A percentile compares a stretch with the other conserved stretches of the same genome.
phyloP scores from a whole-genome alignment of 2,888 invertebrate species.

The Eupithecia vulgata region DNA sequence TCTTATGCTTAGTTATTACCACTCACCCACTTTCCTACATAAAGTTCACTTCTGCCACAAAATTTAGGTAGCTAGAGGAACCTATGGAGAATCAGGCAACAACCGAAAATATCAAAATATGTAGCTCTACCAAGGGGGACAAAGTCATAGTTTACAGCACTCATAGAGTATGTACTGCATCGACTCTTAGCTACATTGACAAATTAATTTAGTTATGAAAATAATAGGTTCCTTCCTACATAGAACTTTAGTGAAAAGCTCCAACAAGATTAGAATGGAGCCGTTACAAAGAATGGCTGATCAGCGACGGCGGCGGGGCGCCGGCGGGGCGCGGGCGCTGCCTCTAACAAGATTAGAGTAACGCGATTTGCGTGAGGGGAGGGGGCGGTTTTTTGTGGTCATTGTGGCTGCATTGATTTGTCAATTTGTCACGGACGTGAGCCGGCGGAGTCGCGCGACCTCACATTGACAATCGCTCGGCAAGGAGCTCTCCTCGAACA shows the following conservation, averaged over 20 bases:
- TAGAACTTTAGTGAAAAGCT: constrained; percentile 9
- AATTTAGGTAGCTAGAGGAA: neutral
- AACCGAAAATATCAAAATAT: too few relatives aligned
- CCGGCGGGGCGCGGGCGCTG: constrained; percentile 48
- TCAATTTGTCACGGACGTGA: constrained; percentile 41
- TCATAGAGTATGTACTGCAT: neutral
- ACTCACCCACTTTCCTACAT: neutral
- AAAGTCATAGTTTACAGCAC: neutral
- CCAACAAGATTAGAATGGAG: constrained; percentile 26
- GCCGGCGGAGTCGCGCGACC: neutral
- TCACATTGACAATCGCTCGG: neutral
- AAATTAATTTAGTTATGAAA: neutral
- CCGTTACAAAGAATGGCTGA: constrained; percentile 69
- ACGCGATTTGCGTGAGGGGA: constrained; percentile 60
- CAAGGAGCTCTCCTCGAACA: neutral
- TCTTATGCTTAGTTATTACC: neutral
- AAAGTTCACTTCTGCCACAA: neutral
- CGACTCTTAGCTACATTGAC: neutral
- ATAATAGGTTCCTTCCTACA: neutral
- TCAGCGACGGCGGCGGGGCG: constrained; percentile 58
- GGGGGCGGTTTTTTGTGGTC: constrained; percentile 42
- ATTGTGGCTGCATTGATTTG: constrained; percentile 47
- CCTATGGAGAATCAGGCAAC: neutral
- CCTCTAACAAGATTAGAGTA: constrained; percentile 67
- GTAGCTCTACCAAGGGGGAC: too few relatives aligned